phyloP scores from a whole-genome alignment of 1,140 invertebrate species.

The Meloidogyne chitwoodi region DNA sequence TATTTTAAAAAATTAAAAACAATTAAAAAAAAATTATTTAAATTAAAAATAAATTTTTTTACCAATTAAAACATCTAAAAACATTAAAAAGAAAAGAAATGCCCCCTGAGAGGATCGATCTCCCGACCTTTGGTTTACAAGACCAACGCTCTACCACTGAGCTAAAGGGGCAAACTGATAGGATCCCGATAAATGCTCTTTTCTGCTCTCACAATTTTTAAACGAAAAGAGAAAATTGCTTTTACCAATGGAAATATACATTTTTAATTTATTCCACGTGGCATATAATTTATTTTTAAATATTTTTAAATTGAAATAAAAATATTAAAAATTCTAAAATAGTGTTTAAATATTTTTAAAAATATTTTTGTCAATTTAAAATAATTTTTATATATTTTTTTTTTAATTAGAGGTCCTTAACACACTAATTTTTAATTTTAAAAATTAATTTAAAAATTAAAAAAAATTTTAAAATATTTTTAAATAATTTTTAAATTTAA shows the following conservation, averaged over 20 bases:
- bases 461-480: too few relatives aligned
- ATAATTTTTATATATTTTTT: too few relatives aligned
- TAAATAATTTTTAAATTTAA: too few relatives aligned
- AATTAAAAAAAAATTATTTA: not conserved
- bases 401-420: too few relatives aligned
- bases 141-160: conserved; percentile 20
- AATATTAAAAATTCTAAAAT: not conserved
- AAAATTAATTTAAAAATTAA: too few relatives aligned
- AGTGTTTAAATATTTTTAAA: not conserved
- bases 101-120: conserved; percentile 15
- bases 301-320: not conserved
- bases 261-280: not conserved
- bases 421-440: too few relatives aligned
- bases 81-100: not conserved
- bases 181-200: not conserved
- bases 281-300: not conserved
- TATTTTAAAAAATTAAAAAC: not conserved
- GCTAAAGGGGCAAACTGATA: not conserved
- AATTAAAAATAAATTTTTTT: not conserved
- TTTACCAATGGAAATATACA: not conserved
- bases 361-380: too few relatives aligned
- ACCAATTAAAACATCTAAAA: not conserved
- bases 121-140: conserved; percentile 19
- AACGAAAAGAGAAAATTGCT: not conserved
- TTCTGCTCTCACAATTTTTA: not conserved